Evolutionary conservation across 2,113 vertebrate species (phyloP).

Genomic region (Tapirus terrestris): DNA sequence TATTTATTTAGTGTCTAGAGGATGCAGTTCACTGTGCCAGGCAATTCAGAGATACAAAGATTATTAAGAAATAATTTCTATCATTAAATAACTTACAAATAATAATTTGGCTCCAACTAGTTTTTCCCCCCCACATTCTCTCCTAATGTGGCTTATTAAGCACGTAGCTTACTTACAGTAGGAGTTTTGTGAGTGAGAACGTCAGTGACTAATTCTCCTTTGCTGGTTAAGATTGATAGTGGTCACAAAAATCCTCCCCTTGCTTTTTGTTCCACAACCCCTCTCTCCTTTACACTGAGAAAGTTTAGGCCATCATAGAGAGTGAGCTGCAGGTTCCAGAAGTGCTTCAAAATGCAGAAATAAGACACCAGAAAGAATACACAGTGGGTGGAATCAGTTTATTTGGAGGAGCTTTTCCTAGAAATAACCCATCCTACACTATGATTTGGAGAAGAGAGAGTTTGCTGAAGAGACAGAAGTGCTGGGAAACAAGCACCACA

Average conservation of each 20-base stretch:
- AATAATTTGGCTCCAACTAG: background rate
- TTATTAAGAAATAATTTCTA: conserved; percentile 52
- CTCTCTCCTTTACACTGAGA: conserved; percentile 26
- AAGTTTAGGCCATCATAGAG: conserved; percentile 58
- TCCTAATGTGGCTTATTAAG: background rate
- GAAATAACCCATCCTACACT: conserved; percentile 78
- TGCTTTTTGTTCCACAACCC: conserved; percentile 10
- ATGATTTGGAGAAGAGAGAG: conserved; percentile 71
- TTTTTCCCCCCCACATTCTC: background rate
- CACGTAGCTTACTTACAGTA: background rate
- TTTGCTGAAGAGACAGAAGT: conserved; percentile 74
- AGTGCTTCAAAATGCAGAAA: conserved; percentile 65
- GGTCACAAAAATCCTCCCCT: background rate
- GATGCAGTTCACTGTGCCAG: background rate
- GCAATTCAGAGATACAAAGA: conserved; percentile 22
- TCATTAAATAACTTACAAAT: background rate
- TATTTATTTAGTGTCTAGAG: conserved; percentile 25
- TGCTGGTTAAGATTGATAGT: background rate
- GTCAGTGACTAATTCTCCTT: background rate
- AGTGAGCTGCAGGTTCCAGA: conserved; percentile 66
- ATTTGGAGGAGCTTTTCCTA: conserved; percentile 75
- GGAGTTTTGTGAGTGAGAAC: conserved; percentile 15
- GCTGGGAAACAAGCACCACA: conserved; percentile 51
- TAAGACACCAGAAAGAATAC: conserved; percentile 69
- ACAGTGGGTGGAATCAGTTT: conserved; percentile 72